Conservation (phyloP, 1,140 invertebrate genomes). For the Hestina assimilis region DNA sequence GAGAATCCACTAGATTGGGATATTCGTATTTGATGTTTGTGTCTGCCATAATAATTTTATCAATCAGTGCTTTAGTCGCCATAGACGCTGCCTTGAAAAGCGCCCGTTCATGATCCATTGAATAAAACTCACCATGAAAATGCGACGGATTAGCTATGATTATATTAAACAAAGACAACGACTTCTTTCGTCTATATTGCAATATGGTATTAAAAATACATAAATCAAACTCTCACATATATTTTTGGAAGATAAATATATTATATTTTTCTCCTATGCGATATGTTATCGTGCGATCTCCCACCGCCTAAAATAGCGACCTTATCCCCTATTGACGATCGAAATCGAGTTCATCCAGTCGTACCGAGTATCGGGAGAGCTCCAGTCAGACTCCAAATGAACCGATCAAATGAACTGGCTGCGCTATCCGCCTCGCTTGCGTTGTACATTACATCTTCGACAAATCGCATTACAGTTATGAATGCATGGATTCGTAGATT, state of each 20-base stretch:
- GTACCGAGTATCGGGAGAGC: conserved; percentile 33
- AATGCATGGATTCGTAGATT: conserved; percentile 34
- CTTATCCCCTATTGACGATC: conserved; percentile 49
- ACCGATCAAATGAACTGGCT: conserved; percentile 49
- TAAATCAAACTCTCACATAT: background rate
- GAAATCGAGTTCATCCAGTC: conserved; percentile 61
- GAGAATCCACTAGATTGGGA: no score
- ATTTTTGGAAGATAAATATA: background rate
- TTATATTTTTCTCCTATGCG: conserved; percentile 1
- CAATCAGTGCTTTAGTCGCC: no score
- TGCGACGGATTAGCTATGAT: no score
- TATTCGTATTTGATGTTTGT: no score
- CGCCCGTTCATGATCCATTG: no score
- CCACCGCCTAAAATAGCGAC: conserved; percentile 32
- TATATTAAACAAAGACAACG: no score
- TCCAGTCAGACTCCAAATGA: conserved; percentile 45
- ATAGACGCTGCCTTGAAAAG: no score
- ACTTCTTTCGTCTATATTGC: no score
- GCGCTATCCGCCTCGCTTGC: conserved; percentile 41
- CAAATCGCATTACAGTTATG: conserved; percentile 44
- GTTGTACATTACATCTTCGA: conserved; percentile 42
- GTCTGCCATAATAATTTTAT: no score
- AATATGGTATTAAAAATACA: background rate
- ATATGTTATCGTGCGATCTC: conserved; percentile 12
- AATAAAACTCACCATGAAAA: no score